phyloP scores from a whole-genome alignment of 2,797 vertebrate species.

The Mycteria americana region DNA sequence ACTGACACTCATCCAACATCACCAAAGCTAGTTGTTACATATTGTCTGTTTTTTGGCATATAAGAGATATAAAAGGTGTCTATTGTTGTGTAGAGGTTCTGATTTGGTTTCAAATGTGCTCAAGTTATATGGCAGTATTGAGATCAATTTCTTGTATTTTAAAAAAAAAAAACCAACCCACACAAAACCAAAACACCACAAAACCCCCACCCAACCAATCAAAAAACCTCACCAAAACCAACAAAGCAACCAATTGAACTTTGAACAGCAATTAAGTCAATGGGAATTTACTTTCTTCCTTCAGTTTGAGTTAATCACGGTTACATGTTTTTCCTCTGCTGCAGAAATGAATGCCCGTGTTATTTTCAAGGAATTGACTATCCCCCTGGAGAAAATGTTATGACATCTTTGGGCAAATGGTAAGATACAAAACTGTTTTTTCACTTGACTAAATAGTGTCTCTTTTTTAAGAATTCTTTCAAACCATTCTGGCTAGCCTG shows the following conservation, averaged over 20 bases:
- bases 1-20: not conserved
- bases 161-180: no score
- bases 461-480: not conserved
- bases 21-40: not conserved
- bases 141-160: not conserved
- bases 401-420: conserved; percentile 93
- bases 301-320: not conserved
- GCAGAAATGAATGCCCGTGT: conserved; percentile 90
- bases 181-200: not conserved
- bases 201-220: fast-evolving
- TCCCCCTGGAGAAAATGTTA: conserved; percentile 86
- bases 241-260: not conserved
- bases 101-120: not conserved
- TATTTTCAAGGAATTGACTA: conserved; percentile 90
- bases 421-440: conserved; percentile 71
- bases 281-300: not conserved
- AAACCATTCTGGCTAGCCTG: not conserved
- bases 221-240: not conserved
- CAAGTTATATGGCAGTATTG: not conserved
- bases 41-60: not conserved
- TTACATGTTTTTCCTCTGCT: not conserved
- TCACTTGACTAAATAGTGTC: not conserved
- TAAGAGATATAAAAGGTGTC: not conserved
- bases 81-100: not conserved
- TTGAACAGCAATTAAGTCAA: not conserved